These are phyloP conservation scores for Mirounga angustirostris DNA, from an alignment of 2,113 vertebrate species.

Conservation along the genomic window DNA sequence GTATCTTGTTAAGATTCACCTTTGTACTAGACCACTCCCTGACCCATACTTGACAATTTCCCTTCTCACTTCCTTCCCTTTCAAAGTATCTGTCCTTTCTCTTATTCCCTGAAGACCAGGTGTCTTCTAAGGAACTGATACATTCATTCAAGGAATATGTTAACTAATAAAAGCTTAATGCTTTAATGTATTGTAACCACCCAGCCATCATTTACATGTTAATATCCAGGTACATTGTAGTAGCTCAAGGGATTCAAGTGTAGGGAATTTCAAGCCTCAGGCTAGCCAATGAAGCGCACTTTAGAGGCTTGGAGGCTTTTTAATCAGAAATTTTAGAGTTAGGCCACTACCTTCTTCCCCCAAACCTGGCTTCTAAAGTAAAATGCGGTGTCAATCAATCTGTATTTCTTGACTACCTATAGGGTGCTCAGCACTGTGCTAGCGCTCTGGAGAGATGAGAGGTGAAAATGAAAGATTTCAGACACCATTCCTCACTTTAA, in stretches of 20 bases:
- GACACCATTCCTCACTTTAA: not conserved
- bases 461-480: not conserved
- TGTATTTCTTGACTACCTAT: not conserved
- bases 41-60: not conserved
- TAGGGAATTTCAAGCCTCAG: not conserved
- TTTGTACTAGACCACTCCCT: not conserved
- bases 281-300: not conserved
- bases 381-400: not conserved
- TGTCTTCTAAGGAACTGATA: slow-evolving; percentile 11
- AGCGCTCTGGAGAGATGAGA: not conserved
- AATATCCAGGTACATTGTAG: not conserved
- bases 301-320: not conserved
- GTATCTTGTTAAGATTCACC: not conserved
- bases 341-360: not conserved
- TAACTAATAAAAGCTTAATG: not conserved
- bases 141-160: not conserved
- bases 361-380: not conserved
- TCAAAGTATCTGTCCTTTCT: not conserved
- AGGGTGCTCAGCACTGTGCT: not conserved
- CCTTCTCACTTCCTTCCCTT: not conserved
- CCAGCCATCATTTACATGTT: not conserved
- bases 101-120: not conserved
- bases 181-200: not conserved
- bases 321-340: not conserved
- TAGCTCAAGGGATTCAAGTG: not conserved